phyloP scores from a whole-genome alignment of 2,113 vertebrate species.

The Sitta europaea region DNA sequence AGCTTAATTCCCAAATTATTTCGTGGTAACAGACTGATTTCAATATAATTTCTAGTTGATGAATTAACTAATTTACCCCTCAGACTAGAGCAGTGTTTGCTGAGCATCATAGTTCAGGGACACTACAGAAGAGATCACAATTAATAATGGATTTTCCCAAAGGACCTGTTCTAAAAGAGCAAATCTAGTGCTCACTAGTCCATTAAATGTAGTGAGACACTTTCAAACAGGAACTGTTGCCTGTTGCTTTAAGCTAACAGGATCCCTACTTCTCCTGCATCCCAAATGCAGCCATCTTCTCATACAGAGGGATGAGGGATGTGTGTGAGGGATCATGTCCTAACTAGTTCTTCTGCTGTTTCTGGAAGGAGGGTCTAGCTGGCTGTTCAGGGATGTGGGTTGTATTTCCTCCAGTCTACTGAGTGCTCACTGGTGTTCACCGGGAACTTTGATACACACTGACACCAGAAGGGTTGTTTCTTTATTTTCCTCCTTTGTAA shows the following conservation, averaged over 20 bases:
- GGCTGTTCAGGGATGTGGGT: neutral
- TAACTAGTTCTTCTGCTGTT: neutral
- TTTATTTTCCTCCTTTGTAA: neutral
- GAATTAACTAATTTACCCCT: neutral
- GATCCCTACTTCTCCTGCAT: neutral
- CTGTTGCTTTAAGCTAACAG: neutral
- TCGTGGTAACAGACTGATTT: neutral
- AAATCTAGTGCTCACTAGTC: neutral
- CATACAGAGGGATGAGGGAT: neutral
- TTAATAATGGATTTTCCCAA: slow-evolving; percentile 35
- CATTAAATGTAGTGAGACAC: neutral
- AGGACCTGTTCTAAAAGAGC: slow-evolving; percentile 35
- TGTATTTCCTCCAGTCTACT: neutral
- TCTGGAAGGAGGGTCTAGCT: neutral
- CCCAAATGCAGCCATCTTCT: neutral
- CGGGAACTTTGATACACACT: neutral
- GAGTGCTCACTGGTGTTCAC: neutral
- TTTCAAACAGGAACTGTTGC: neutral
- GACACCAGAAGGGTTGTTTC: neutral
- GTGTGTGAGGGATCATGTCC: neutral
- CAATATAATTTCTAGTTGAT: neutral
- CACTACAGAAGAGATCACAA: neutral
- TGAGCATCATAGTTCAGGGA: neutral
- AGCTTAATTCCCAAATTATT: neutral
- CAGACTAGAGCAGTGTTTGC: neutral